These are phyloP conservation scores for Nyctibius grandis DNA, from an alignment of 2,797 vertebrate species.

Conservation along the genomic window DNA sequence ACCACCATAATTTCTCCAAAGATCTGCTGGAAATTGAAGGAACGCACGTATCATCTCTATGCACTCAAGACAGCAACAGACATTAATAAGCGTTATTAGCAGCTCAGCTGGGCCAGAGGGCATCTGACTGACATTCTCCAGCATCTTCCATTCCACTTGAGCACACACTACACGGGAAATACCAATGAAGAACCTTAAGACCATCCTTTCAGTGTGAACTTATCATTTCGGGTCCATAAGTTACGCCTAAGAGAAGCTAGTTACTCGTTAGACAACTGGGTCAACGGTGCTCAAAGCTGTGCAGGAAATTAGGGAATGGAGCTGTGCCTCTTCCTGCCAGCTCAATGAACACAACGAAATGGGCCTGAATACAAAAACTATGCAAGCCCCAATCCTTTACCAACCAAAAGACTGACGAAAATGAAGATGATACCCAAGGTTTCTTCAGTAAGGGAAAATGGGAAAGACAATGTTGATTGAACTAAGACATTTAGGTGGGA, in stretches of 20 bases:
- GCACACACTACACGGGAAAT: accelerated
- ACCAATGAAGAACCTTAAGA: not conserved
- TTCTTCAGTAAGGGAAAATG: not conserved
- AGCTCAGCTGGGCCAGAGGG: not conserved
- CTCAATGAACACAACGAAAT: not conserved
- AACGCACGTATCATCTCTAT: not conserved
- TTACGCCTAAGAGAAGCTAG: not conserved
- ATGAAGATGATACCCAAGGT: not conserved
- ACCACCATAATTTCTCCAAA: not conserved
- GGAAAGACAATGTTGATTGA: not conserved
- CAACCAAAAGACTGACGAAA: not conserved
- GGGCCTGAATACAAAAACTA: not conserved
- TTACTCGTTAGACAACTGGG: not conserved
- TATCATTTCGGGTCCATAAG: not conserved
- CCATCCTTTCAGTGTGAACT: not conserved
- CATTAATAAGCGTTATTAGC: not conserved
- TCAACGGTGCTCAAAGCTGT: not conserved
- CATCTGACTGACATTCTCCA: not conserved
- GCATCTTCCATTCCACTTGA: not conserved
- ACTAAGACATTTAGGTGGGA: not conserved
- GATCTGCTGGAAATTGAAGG: not conserved
- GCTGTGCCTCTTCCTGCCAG: not conserved
- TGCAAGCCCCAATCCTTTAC: not conserved
- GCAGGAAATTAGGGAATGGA: too few species aligned
- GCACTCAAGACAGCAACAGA: not conserved